Evolutionary conservation across 1,140 invertebrate genomes (phyloP), one percentile per base, ranked within the genome.

Genomic region (Apis laboriosa): DNA sequence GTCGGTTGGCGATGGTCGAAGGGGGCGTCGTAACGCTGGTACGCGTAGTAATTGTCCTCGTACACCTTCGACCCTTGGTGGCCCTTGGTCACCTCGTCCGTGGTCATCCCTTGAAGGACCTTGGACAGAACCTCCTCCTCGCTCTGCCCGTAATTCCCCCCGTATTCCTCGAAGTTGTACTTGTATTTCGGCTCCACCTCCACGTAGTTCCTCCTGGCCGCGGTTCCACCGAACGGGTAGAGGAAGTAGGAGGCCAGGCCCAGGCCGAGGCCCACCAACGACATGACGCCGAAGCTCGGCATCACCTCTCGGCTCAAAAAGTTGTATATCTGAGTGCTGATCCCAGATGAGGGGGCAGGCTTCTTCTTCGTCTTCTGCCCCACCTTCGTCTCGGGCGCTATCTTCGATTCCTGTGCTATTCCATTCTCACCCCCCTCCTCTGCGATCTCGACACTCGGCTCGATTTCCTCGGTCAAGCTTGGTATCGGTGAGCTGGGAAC

Each of bases 241-340:
- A 97, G 93, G 89, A 97, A 96, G 80, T 97, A 96, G 53, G 96
- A 96, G 51, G 97, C 97, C 55, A 97, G 91, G 21, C 97, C 97
- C 19, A 97, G 94, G 63, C 97, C 96, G 60, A 97, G 90, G 12
- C 97, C 97, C 24, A 97, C 95, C 28, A 97, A 92, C 1, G 94
- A 94, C 89, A 97, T 97, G 2, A 97, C 96, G 28, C 97, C 96
- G 24, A 97, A 96, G 77, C 96, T 96, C 1, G 97, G 96, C 96
- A 97, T 97, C 1, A 97, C 96, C 94, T 97, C 97, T 88, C 96
- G 94, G 13, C 96, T 96, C 34, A 97, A 91, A 87, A 97, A 97
- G 89, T 97, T 97, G 86, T 97, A 97, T 55, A 97, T 96, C 91
- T 97, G 96, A 1, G 96, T 96, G 43, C 96, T 95, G 3, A 97